Evolutionary conservation across 2,888 invertebrate species (phyloP), one percentile per base, ranked within the genome.

Genomic region (Machimus atricapillus): DNA sequence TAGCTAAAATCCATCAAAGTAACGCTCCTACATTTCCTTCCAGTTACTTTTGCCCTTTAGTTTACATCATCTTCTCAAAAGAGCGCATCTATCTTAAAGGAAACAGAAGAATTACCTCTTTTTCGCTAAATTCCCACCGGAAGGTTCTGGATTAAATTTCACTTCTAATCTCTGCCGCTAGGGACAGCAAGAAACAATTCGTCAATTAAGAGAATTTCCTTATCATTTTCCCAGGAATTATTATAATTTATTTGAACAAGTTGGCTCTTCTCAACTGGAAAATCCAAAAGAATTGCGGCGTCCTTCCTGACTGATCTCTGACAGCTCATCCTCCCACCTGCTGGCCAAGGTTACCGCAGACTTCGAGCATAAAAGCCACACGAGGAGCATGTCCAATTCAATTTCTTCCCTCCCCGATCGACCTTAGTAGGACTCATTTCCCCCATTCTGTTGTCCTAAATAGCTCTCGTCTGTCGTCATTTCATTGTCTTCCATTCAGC

Each of bases 381-480:
- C 19, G 31, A 56, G 81, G 31, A 81, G 56, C 81, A 56, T 81
- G 58, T 56, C 81, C 81, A 81, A 81, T 43, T 81, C 81, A 56
- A 56, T 56, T 81, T 52, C 56, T 19, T 12, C 56, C 34, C n/a
- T 40, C n/a, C 37, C 16, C 77, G 3, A 56, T 7, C 19, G 76
- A 3, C 77, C 9, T 77, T 37, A 77, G 16, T 19, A 40, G 77
- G n/a, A n/a, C n/a, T 27, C 74, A 37, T 77, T 40, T 37, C 40
- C 19, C 77, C 77, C 19, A 40, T n/a, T 9, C 23, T 16, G 12
- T 77, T 12, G 34, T 16, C 31, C 52, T 56, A 81, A 56, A 56
- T 56, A 52, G 56, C 81, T 56, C 34, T 56, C 31, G 81, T 81
- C 81, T 56, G 56, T 56, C 56, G 56, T 56, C 81, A 81, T 31